Conservation (phyloP, 2,113 vertebrate species). For the Hystrix cristata region DNA sequence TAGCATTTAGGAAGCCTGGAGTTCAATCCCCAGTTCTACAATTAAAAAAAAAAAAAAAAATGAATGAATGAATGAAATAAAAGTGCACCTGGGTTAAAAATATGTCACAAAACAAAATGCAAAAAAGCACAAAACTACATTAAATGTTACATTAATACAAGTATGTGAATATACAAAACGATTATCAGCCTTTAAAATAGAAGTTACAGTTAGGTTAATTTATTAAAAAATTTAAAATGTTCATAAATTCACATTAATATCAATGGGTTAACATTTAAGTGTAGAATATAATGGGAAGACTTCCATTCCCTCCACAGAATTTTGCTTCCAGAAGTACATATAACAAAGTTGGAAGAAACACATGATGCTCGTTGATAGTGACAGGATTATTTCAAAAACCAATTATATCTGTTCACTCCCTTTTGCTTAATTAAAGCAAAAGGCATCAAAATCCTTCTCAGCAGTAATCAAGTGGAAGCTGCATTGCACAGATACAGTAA, state of each 20-base stretch:
- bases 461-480: constrained; percentile 94
- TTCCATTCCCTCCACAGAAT: constrained; percentile 69
- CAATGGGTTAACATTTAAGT: constrained; percentile 52
- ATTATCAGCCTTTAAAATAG: background rate
- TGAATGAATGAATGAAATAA: background rate
- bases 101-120: background rate
- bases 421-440: constrained; percentile 97
- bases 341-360: constrained; percentile 83
- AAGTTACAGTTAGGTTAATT: constrained; percentile 22
- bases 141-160: background rate
- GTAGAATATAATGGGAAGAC: constrained; percentile 74
- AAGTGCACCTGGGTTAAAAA: background rate
- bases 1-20: background rate
- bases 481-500: constrained; percentile 94
- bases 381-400: constrained; percentile 90
- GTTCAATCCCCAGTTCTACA: background rate
- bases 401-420: constrained; percentile 94
- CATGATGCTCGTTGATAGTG: constrained; percentile 82
- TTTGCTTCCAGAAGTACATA: constrained; percentile 74
- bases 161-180: background rate
- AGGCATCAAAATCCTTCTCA: constrained; percentile 92
- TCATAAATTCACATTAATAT: constrained; percentile 56
- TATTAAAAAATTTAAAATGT: background rate
- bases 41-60: background rate
- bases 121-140: background rate